Conservation (phyloP, 2,113 vertebrate genomes). For the Stegostoma tigrinum region DNA sequence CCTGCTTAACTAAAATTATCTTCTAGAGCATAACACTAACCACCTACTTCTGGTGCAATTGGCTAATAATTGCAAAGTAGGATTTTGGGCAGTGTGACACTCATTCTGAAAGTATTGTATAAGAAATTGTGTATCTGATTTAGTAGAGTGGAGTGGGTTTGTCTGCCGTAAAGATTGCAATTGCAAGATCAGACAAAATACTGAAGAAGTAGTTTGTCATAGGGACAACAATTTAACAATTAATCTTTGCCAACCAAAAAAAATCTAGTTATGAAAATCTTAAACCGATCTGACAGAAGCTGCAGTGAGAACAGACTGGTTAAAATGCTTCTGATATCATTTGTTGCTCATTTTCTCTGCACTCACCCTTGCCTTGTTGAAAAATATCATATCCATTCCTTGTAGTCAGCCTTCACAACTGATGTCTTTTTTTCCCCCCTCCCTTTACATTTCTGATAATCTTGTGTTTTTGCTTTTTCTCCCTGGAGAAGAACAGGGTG, state of each 20-base stretch:
- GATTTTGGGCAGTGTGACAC: background rate
- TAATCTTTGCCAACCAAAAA: background rate
- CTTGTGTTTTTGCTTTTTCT: no score
- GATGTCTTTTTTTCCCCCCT: no score
- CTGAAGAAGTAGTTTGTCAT: background rate
- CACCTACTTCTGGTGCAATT: background rate
- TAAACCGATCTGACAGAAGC: background rate
- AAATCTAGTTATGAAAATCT: background rate
- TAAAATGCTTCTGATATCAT: background rate
- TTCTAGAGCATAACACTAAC: background rate
- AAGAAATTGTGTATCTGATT: background rate
- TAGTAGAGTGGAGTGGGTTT: background rate
- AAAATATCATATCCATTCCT: no score
- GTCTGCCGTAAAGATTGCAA: no score
- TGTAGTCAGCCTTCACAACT: no score
- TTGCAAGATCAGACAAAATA: background rate
- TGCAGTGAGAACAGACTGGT: background rate
- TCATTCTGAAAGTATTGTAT: background rate
- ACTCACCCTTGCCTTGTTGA: no score
- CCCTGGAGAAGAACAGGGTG: no score
- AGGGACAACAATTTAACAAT: background rate
- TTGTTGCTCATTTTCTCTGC: background rate
- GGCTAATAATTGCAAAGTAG: background rate
- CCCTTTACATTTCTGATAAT: no score
- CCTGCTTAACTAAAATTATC: no score